phyloP scores from a whole-genome alignment of 2,797 vertebrate genomes.

The Scolopax bukidnonensis region DNA sequence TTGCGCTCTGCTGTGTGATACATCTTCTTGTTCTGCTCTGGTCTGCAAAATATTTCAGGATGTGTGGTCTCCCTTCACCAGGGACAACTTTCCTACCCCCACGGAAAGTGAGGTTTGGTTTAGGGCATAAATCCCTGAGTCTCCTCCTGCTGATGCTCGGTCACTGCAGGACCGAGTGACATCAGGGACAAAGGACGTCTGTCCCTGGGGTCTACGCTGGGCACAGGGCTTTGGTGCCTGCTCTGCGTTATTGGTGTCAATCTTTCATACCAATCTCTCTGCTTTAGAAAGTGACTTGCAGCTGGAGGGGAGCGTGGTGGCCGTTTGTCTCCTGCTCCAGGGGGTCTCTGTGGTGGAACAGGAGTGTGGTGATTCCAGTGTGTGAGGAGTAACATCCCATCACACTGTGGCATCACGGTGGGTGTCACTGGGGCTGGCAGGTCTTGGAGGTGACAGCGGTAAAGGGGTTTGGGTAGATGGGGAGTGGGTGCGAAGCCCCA shows the following conservation, averaged over 20 bases:
- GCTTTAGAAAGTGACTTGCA: not conserved
- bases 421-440: not conserved
- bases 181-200: not conserved
- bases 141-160: not conserved
- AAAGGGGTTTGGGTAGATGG: not conserved
- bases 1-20: accelerated
- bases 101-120: not conserved
- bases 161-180: not conserved
- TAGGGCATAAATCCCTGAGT: not conserved
- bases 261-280: not conserved
- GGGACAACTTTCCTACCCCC: not conserved
- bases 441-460: not conserved
- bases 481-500: too few species aligned
- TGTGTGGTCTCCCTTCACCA: not conserved
- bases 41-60: not conserved
- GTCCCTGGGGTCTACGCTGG: not conserved
- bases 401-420: too few species aligned
- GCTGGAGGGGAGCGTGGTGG: not conserved
- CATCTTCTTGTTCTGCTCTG: not conserved
- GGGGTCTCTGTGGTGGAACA: accelerated
- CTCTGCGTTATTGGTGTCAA: not conserved
- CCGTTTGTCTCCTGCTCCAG: not conserved
- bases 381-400: not conserved
- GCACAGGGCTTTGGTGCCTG: not conserved
- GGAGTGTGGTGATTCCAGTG: too few species aligned